These are phyloP conservation scores for Anarrhichthys ocellatus DNA, from an alignment of 2,113 vertebrate genomes.

Conservation along the genomic window DNA sequence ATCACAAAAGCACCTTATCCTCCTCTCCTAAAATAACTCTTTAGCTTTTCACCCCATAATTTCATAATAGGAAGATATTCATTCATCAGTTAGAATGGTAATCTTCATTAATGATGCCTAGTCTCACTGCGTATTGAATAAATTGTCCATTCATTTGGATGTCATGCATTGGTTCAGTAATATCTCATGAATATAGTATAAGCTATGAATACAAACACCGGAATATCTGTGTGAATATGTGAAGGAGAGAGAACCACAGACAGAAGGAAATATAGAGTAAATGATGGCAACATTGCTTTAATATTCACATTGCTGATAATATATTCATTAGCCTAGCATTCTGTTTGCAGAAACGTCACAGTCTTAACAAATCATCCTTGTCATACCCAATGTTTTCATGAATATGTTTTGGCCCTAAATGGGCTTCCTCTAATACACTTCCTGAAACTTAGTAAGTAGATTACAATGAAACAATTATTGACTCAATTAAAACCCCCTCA, in stretches of 20 bases:
- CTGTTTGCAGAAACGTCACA: constrained; percentile 9
- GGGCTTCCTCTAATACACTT: constrained; percentile 3
- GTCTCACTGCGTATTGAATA: constrained; percentile 69
- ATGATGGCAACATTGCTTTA: not conserved
- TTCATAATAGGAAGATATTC: constrained; percentile 76
- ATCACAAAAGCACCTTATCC: constrained; percentile 72
- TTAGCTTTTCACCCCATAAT: constrained; percentile 76
- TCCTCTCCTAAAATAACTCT: constrained; percentile 71
- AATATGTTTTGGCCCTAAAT: constrained; percentile 25
- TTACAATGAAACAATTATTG: constrained; percentile 1
- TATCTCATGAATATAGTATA: constrained; percentile 66
- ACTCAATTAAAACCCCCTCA: constrained; percentile 17
- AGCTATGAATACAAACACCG: constrained; percentile 64
- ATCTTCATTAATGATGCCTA: constrained; percentile 75
- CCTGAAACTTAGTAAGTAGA: not conserved
- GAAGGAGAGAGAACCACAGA: not conserved
- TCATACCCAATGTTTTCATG: not conserved
- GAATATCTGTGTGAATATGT: constrained; percentile 28
- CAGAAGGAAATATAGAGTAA: not conserved
- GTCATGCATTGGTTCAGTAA: constrained; percentile 61
- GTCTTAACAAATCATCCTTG: constrained; percentile 15
- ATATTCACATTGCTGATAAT: constrained; percentile 4
- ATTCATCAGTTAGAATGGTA: constrained; percentile 79
- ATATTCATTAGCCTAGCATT: constrained; percentile 24
- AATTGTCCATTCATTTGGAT: constrained; percentile 66